phyloP scores from a whole-genome alignment of 1,140 invertebrate species.

The Temnothorax longispinosus region DNA sequence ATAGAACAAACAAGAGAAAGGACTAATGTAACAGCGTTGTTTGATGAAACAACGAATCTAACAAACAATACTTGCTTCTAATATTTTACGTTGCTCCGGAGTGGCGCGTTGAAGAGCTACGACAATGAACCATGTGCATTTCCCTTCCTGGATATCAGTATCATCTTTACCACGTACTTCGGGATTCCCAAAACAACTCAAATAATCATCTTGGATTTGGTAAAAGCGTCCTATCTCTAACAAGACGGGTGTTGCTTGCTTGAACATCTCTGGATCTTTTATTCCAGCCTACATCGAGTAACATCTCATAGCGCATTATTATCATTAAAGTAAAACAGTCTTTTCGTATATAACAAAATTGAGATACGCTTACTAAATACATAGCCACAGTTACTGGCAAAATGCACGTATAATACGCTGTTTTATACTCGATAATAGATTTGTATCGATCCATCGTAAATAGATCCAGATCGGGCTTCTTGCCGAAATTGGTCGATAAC shows the following conservation, averaged over 20 bases:
- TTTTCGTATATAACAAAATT: not conserved
- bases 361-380: constrained; percentile 90
- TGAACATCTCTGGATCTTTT: constrained; percentile 92
- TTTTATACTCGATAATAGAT: constrained; percentile 97
- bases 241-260: constrained; percentile 94
- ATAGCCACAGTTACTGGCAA: constrained; percentile 95
- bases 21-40: constrained; percentile 4
- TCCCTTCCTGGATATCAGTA: constrained; percentile 97
- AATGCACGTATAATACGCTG: constrained; percentile 97
- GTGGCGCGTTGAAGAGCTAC: constrained; percentile 93
- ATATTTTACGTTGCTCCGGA: constrained; percentile 90
- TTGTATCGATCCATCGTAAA: constrained; percentile 96
- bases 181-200: constrained; percentile 97
- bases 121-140: constrained; percentile 98
- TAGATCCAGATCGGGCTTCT: constrained; percentile 89
- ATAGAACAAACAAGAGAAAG: constrained; percentile 26
- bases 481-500: constrained; percentile 87
- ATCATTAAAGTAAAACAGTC: not conserved
- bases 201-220: constrained; percentile 98
- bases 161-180: constrained; percentile 95
- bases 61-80: constrained; percentile 86
- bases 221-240: constrained; percentile 98
- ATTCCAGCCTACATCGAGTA: constrained; percentile 87
- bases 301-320: not conserved
- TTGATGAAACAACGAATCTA: not conserved